A percentile compares a stretch with the other conserved stretches of the same genome.
These are phyloP conservation scores for Poecilobothrus nobilitatus DNA, from an alignment of 2,888 invertebrate genomes.

Conservation along the genomic window DNA sequence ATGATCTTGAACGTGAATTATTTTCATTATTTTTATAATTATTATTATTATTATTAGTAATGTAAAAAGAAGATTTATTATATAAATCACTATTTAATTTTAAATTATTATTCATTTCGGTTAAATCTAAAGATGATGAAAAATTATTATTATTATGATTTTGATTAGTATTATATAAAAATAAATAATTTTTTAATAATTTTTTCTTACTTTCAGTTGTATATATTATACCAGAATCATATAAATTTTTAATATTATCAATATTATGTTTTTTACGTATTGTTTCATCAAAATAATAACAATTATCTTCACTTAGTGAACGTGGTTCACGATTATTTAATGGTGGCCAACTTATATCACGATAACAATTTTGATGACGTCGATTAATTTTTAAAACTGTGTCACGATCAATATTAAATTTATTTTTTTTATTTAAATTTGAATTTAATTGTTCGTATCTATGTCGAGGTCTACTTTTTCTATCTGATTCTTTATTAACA, in stretches of 20 bases:
- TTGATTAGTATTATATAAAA: not conserved
- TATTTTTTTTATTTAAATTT: too few relatives aligned
- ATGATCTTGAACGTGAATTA: constrained; percentile 4
- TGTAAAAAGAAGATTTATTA: not conserved
- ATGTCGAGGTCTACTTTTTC: constrained; percentile 37
- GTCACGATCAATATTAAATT: constrained; percentile 38
- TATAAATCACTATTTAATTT: not conserved
- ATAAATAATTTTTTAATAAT: too few relatives aligned
- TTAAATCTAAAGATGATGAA: not conserved
- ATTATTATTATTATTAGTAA: not conserved
- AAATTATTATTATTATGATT: not conserved
- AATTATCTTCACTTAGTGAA: constrained; percentile 7
- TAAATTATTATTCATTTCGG: not conserved
- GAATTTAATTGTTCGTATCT: constrained; percentile 20
- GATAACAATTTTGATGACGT: constrained; percentile 31
- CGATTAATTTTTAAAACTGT: constrained; percentile 43
- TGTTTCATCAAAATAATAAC: constrained; percentile 18
- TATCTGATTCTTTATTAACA: constrained; percentile 11
- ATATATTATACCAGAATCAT: constrained; percentile 27
- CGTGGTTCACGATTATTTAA: constrained; percentile 16
- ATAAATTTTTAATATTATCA: constrained; percentile 36
- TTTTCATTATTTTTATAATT: not conserved
- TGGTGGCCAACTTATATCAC: constrained; percentile 43
- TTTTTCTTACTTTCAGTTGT: not conserved
- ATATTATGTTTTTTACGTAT: constrained; percentile 34